These are phyloP conservation scores for Brachyrhaphis roseni DNA, from an alignment of 2,797 vertebrate genomes.

Conservation along the genomic window DNA sequence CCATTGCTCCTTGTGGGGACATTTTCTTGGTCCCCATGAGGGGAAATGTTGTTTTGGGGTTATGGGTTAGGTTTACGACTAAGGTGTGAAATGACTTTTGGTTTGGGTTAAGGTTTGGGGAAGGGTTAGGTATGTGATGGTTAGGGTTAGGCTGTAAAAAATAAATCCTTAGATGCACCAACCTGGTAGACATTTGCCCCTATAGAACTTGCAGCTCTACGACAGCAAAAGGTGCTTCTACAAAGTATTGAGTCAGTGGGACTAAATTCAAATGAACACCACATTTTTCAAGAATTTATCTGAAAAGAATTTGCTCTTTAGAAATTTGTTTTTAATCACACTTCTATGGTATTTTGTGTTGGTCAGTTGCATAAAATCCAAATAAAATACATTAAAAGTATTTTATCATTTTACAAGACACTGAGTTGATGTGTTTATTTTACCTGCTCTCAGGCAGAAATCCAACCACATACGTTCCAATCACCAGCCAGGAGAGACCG, in stretches of 20 bases:
- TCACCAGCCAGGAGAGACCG: constrained; percentile 90
- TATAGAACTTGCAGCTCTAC: background rate
- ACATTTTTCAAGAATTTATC: background rate
- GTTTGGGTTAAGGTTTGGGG: no score
- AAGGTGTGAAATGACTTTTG: no score
- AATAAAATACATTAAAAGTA: background rate
- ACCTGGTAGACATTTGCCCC: background rate
- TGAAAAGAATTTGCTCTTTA: background rate
- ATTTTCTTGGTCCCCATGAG: no score
- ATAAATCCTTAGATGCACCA: background rate
- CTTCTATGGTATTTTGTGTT: background rate
- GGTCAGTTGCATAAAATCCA: background rate
- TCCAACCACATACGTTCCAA: constrained; percentile 87
- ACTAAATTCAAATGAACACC: background rate
- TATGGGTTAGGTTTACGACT: no score
- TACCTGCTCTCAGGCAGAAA: constrained; percentile 90
- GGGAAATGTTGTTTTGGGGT: no score
- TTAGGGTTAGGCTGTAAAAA: background rate
- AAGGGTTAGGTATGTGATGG: no score
- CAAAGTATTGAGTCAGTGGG: background rate
- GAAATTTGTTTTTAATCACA: background rate
- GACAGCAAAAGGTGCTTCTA: background rate
- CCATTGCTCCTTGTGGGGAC: no score
- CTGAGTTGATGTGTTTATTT: background rate
- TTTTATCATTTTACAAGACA: background rate